phyloP scores from a whole-genome alignment of 1,140 invertebrate species.

The Andricus grossulariae region DNA sequence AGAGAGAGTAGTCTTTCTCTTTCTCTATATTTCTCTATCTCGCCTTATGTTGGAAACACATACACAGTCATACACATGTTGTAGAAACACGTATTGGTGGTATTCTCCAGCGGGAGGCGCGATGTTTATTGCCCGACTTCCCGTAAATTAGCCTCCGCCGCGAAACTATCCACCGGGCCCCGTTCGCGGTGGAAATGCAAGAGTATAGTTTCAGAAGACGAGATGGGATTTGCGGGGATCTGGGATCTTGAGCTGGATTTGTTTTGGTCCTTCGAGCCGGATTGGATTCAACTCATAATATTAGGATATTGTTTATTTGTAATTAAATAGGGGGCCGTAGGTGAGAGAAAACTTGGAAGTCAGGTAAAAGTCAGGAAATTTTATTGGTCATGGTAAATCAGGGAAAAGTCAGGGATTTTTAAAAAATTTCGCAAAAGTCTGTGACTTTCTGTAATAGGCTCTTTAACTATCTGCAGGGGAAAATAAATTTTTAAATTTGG shows the following conservation, averaged over 20 bases:
- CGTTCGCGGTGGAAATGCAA: conserved; percentile 51
- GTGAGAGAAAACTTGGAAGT: no score
- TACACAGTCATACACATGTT: no score
- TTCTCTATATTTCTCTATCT: conserved; percentile 33
- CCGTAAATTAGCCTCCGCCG: conserved; percentile 69
- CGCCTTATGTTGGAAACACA: background rate
- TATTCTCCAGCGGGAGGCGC: conserved; percentile 71
- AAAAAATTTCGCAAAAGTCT: no score
- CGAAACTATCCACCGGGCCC: conserved; percentile 56
- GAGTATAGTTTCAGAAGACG: conserved; percentile 49
- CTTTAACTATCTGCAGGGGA: no score
- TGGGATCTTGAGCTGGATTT: background rate
- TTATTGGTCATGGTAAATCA: no score
- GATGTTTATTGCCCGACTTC: conserved; percentile 73
- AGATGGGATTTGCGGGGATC: conserved; percentile 46
- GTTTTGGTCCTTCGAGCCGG: background rate
- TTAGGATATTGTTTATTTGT: background rate
- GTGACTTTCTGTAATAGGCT: no score
- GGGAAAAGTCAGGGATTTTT: no score
- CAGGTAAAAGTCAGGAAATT: no score
- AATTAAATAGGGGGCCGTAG: no score
- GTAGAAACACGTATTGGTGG: conserved; percentile 24
- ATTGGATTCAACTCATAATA: background rate
- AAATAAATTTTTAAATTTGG: no score
- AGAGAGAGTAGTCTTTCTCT: background rate